Percentiles rank a stretch among this genome's conserved stretches.
phyloP scores from a whole-genome alignment of 1,140 invertebrate species.

The Conopomorpha cramerella region DNA sequence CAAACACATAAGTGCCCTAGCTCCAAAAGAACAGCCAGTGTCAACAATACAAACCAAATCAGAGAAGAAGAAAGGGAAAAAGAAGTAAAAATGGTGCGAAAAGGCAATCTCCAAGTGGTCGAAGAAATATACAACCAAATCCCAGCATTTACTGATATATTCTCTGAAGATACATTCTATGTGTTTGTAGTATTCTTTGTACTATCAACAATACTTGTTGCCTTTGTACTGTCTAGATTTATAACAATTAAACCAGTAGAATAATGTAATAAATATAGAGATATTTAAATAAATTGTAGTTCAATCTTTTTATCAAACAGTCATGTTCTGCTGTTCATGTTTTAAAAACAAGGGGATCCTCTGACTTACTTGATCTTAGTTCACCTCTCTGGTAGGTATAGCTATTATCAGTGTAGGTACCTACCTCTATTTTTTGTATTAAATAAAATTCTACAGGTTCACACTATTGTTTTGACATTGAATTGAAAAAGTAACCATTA shows the following conservation, averaged over 20 bases:
- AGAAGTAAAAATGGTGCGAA: slow-evolving; percentile 40
- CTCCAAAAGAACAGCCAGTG: slow-evolving; percentile 64
- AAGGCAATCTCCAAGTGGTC: slow-evolving; percentile 71
- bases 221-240: slow-evolving; percentile 85
- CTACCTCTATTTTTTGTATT: too few species aligned
- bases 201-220: slow-evolving; percentile 75
- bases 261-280: slow-evolving; percentile 20
- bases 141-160: slow-evolving; percentile 92
- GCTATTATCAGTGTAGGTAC: too few species aligned
- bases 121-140: slow-evolving; percentile 85
- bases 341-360: background rate
- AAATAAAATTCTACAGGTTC: too few species aligned
- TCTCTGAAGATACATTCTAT: slow-evolving; percentile 97
- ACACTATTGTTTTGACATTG: too few species aligned
- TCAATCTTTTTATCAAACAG: background rate
- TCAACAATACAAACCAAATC: slow-evolving; percentile 58
- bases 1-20: slow-evolving; percentile 72
- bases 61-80: slow-evolving; percentile 58
- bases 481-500: too few species aligned
- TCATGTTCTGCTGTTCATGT: background rate
- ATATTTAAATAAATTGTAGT: background rate
- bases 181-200: slow-evolving; percentile 86
- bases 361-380: too few species aligned
- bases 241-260: slow-evolving; percentile 85
- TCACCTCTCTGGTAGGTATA: too few species aligned